Percentiles rank a stretch among this genome's conserved stretches.
These are phyloP conservation scores for Carapus acus DNA, from an alignment of 2,797 vertebrate species.

Conservation along the genomic window DNA sequence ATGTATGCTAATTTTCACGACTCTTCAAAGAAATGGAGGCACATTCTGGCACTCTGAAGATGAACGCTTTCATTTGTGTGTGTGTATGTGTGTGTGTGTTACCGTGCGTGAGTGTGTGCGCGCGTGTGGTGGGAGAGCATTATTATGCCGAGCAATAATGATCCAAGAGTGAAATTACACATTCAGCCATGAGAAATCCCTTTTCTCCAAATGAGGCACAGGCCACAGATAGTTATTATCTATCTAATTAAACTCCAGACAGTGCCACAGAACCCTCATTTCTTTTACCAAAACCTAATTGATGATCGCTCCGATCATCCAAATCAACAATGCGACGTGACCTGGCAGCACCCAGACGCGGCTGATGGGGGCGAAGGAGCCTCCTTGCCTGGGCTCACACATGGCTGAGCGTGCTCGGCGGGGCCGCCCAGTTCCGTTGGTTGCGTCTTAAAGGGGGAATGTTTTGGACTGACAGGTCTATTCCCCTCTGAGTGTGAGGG, in stretches of 20 bases:
- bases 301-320: conserved; percentile 8
- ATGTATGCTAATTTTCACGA: too few relatives aligned
- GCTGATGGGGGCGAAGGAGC: conserved; percentile 1
- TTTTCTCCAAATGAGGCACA: conserved; percentile 1
- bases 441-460: conserved; percentile 48
- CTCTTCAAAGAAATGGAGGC: too few relatives aligned
- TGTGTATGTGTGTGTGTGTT: neutral
- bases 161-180: neutral
- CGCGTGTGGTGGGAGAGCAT: too few relatives aligned
- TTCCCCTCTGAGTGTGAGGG: conserved; percentile 53
- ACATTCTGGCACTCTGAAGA: too few relatives aligned
- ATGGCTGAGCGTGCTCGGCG: conserved; percentile 8
- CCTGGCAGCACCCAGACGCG: conserved; percentile 22
- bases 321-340: conserved; percentile 12
- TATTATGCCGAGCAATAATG: neutral
- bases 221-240: conserved; percentile 9
- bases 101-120: neutral
- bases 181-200: neutral
- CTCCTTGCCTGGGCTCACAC: conserved; percentile 40
- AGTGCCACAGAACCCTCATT: conserved; percentile 5
- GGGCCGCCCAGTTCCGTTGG: conserved; percentile 54
- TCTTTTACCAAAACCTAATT: conserved; percentile 29
- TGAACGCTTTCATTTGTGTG: too few relatives aligned
- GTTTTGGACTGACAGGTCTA: conserved; percentile 61
- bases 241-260: conserved; percentile 18